These are phyloP conservation scores for Athrips mouffetella DNA, from an alignment of 2,888 invertebrate genomes.

Conservation along the genomic window DNA sequence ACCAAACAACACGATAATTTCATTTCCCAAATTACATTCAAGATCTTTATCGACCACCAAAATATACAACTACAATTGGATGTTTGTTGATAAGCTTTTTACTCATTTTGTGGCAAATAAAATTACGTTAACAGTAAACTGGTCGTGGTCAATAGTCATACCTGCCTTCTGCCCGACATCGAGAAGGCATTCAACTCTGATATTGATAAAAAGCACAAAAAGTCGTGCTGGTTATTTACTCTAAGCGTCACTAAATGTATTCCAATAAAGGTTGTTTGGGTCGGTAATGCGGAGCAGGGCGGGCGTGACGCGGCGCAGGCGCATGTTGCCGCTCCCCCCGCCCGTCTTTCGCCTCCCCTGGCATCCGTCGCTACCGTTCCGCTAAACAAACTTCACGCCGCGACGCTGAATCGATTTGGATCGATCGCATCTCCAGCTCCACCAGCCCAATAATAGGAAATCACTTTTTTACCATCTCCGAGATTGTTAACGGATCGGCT, in stretches of 20 bases:
- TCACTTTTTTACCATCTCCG: slow-evolving; percentile 60
- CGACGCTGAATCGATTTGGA: slow-evolving; percentile 67
- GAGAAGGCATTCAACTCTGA: slow-evolving; percentile 31
- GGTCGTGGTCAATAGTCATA: slow-evolving; percentile 37
- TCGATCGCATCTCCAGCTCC: slow-evolving; percentile 59
- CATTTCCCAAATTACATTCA: slow-evolving; percentile 57
- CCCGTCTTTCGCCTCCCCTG: slow-evolving; percentile 18
- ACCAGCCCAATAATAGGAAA: slow-evolving; percentile 63
- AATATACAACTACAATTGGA: slow-evolving; percentile 22
- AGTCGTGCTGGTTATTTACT: slow-evolving; percentile 44
- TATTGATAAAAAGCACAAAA: slow-evolving; percentile 34
- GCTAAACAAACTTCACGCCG: slow-evolving; percentile 76
- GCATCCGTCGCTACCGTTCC: slow-evolving; percentile 54
- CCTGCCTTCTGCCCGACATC: slow-evolving; percentile 2
- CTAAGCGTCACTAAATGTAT: slow-evolving; percentile 49
- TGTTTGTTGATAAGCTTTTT: slow-evolving; percentile 26
- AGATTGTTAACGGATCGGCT: slow-evolving; percentile 67
- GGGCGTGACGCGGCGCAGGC: slow-evolving; percentile 50
- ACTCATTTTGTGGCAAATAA: neutral
- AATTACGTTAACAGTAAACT: slow-evolving; percentile 33
- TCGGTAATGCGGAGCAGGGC: slow-evolving; percentile 34
- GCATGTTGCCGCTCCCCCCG: slow-evolving; percentile 42
- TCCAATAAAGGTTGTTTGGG: slow-evolving; percentile 27
- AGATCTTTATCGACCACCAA: slow-evolving; percentile 45
- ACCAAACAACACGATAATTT: slow-evolving; percentile 51